Percentiles rank a stretch among this genome's conserved stretches.
Evolutionary conservation across 2,888 invertebrate genomes (phyloP).

Genomic region (Helicoverpa assulta): DNA sequence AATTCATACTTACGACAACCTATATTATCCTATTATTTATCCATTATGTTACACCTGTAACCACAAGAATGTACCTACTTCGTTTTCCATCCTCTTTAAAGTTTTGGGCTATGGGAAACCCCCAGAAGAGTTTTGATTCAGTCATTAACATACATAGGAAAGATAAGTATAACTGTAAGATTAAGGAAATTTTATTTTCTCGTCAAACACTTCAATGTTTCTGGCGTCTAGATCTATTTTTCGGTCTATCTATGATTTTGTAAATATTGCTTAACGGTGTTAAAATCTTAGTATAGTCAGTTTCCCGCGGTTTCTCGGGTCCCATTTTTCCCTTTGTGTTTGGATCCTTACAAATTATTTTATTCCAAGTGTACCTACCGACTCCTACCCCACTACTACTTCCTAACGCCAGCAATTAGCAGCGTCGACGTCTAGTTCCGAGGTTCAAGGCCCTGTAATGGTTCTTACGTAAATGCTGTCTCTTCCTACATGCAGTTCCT

Average conservation of each 20-base stretch:
- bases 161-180: not conserved
- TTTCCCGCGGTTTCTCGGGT: too few relatives aligned
- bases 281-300: too few relatives aligned
- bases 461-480: not conserved
- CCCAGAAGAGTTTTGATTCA: not conserved
- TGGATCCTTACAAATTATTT: too few relatives aligned
- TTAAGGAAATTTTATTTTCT: not conserved
- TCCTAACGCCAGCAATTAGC: not conserved
- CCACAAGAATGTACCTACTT: too few relatives aligned
- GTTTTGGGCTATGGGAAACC: not conserved
- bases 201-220: slow-evolving; percentile 23
- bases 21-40: too few relatives aligned
- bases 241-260: not conserved
- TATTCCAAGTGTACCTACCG: too few relatives aligned
- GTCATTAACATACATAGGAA: not conserved
- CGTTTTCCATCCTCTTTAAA: too few relatives aligned
- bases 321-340: too few relatives aligned
- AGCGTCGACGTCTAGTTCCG: not conserved
- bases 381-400: too few relatives aligned
- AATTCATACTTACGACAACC: too few relatives aligned
- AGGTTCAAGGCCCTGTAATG: slow-evolving; percentile 2
- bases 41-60: too few relatives aligned
- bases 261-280: not conserved
- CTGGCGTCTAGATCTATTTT: not conserved
- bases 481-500: not conserved